Evolutionary conservation across 2,797 vertebrate species (phyloP).

Genomic region (Sebastes matsubarae): DNA sequence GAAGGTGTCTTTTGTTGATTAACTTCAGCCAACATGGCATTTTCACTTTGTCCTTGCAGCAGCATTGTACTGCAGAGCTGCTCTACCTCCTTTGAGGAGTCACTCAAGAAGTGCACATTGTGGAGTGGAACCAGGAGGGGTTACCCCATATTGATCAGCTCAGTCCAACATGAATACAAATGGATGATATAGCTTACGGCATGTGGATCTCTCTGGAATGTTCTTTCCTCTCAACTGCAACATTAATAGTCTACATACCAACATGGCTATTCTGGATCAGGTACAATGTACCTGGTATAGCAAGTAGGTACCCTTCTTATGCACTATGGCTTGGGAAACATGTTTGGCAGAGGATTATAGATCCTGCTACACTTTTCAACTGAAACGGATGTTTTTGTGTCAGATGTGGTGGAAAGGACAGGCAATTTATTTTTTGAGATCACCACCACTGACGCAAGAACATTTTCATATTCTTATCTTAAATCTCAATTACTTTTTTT

Average conservation of each 20-base stretch:
- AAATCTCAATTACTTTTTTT: too few relatives aligned
- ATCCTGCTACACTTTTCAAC: background rate
- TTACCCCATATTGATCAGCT: slow-evolving; percentile 27
- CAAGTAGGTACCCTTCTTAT: background rate
- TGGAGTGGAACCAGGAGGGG: slow-evolving; percentile 20
- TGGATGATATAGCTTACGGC: slow-evolving; percentile 17
- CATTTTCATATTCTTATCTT: too few relatives aligned
- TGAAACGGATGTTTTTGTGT: background rate
- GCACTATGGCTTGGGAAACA: background rate
- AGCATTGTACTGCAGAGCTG: background rate
- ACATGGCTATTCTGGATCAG: background rate
- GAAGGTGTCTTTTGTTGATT: background rate
- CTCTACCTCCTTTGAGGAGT: background rate
- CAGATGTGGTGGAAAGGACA: too few relatives aligned
- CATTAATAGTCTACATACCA: background rate
- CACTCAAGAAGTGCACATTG: background rate
- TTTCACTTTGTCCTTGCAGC: background rate
- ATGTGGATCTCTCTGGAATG: background rate
- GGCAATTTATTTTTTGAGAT: too few relatives aligned
- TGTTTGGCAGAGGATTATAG: background rate
- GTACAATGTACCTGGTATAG: background rate
- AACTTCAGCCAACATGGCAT: background rate
- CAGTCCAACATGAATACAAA: slow-evolving; percentile 37
- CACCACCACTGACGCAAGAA: too few relatives aligned
- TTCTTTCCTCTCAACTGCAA: background rate